Percentiles rank a stretch among this genome's conserved stretches.
Conservation (phyloP, 2,888 invertebrate genomes). For the Bibio marci region DNA sequence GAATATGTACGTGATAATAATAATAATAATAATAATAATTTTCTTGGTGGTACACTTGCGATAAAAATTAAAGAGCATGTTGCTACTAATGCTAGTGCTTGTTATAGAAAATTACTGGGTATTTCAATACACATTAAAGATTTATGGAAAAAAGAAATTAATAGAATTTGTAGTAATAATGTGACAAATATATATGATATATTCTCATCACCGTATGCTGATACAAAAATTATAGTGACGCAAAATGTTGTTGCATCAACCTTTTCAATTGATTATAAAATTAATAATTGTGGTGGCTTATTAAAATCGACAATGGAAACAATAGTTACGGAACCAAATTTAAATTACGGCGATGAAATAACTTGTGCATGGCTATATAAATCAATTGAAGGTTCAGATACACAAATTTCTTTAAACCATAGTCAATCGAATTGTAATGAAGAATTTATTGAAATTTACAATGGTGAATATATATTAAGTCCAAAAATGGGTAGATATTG, state of each 20-base stretch:
- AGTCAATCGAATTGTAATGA: conserved; percentile 38
- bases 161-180: background rate
- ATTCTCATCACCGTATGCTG: conserved; percentile 8
- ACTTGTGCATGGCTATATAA: conserved; percentile 59
- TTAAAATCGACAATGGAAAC: conserved; percentile 22
- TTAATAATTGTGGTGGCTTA: conserved; percentile 51
- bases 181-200: background rate
- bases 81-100: conserved; percentile 15
- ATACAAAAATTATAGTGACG: conserved; percentile 11
- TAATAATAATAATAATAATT: conserved; percentile 2
- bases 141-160: background rate
- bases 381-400: conserved; percentile 13
- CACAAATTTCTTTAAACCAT: conserved; percentile 18
- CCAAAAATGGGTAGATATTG: conserved; percentile 44
- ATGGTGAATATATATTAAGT: conserved; percentile 31
- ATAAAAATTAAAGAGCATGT: conserved; percentile 16
- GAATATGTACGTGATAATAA: conserved; percentile 15
- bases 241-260: background rate
- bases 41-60: conserved; percentile 18
- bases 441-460: conserved; percentile 35
- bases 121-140: background rate
- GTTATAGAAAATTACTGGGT: background rate
- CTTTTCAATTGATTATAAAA: conserved; percentile 36
- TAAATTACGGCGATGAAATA: conserved; percentile 25
- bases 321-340: conserved; percentile 22